Percentiles rank a stretch among this genome's conserved stretches.
Evolutionary conservation across 2,888 invertebrate genomes (phyloP).

Genomic region (Caenorhabditis wallacei): DNA sequence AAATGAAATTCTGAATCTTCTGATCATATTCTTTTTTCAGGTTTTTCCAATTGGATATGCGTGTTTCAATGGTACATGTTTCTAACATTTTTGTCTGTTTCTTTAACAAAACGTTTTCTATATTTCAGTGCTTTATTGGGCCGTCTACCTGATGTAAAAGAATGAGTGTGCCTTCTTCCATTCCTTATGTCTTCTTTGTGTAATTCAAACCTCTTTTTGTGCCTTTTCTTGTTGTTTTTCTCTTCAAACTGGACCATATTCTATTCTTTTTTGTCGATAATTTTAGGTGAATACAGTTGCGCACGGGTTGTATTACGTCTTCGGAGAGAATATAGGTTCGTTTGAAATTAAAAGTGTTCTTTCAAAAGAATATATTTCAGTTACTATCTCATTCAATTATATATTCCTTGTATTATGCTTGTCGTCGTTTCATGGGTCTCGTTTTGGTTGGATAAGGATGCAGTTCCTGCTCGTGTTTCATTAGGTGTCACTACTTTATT

Average conservation of each 20-base stretch:
- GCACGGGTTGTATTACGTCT: constrained; percentile 80
- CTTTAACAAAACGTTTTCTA: constrained; percentile 18
- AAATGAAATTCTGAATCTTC: not conserved
- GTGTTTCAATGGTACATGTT: constrained; percentile 79
- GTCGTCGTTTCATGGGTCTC: constrained; percentile 86
- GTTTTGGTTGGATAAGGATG: constrained; percentile 83
- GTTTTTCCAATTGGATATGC: constrained; percentile 82
- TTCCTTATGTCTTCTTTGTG: constrained; percentile 38
- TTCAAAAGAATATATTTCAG: constrained; percentile 68
- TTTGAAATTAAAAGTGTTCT: not conserved
- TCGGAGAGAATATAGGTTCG: constrained; percentile 81
- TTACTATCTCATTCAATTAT: constrained; percentile 88
- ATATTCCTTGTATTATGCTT: constrained; percentile 97
- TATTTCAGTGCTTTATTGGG: constrained; percentile 82
- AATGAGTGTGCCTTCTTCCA: constrained; percentile 83
- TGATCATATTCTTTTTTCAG: constrained; percentile 68
- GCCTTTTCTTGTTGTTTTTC: constrained; percentile 13
- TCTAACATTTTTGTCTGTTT: constrained; percentile 4
- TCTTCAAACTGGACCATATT: constrained; percentile 14
- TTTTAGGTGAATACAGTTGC: constrained; percentile 82
- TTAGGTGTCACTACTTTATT: constrained; percentile 82
- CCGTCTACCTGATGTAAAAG: constrained; percentile 80
- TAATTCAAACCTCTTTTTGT: constrained; percentile 19
- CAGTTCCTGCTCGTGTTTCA: constrained; percentile 83
- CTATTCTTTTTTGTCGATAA: constrained; percentile 3